Conservation (phyloP, 2,888 invertebrate species). For the Melangyna quadrimaculata region DNA sequence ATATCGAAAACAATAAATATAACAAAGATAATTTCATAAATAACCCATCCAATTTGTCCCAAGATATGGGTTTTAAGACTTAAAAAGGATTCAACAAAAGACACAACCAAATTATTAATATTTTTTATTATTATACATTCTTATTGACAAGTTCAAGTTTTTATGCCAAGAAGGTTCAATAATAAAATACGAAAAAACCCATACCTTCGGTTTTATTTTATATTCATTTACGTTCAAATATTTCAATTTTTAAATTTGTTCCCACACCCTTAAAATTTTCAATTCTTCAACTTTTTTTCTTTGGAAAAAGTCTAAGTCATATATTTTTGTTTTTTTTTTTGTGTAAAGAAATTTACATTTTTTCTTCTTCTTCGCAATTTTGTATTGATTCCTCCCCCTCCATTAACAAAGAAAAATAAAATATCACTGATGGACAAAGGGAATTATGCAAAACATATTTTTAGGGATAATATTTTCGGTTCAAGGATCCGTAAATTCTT, state of each 20-base stretch:
- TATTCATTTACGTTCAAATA: neutral
- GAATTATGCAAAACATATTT: conserved; percentile 31
- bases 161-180: neutral
- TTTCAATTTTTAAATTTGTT: neutral
- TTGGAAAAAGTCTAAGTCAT: neutral
- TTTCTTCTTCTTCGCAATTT: neutral
- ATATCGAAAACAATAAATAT: too few species aligned
- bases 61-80: neutral
- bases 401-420: neutral
- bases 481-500: conserved; percentile 55
- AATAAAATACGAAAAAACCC: neutral
- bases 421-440: conserved; percentile 9
- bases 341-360: neutral
- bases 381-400: neutral
- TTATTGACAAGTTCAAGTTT: conserved; percentile 1
- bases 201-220: neutral
- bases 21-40: conserved; percentile 2
- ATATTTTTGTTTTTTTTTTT: neutral
- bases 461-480: conserved; percentile 37
- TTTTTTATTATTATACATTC: neutral
- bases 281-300: neutral
- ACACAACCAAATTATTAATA: neutral
- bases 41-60: neutral
- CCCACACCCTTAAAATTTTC: neutral
- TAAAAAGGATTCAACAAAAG: neutral